A percentile compares a stretch with the other conserved stretches of the same genome.
Evolutionary conservation across 2,888 invertebrate genomes (phyloP).

Genomic region (Acronicta psi): DNA sequence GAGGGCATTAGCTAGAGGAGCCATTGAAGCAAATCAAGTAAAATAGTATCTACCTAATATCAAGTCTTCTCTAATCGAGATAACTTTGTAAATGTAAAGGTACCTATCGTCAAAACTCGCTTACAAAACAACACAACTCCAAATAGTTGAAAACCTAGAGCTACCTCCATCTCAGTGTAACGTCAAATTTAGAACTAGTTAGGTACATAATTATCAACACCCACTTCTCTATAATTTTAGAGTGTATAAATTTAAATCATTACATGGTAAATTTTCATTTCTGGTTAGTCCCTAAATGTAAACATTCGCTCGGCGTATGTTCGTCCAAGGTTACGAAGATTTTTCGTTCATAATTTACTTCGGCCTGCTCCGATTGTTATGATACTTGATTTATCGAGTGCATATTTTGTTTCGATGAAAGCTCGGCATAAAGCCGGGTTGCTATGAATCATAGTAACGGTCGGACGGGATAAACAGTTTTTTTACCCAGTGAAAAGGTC

Average conservation of each 20-base stretch:
- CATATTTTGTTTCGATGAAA: conserved; percentile 74
- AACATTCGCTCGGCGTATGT: conserved; percentile 58
- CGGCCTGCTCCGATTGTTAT: conserved; percentile 71
- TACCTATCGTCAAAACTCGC: too few species aligned
- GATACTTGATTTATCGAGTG: conserved; percentile 80
- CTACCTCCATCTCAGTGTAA: neutral
- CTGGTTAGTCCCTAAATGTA: conserved; percentile 59
- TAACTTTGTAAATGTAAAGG: too few species aligned
- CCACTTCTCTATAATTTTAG: conserved; percentile 31
- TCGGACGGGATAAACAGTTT: conserved; percentile 67
- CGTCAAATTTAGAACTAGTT: neutral
- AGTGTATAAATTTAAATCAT: conserved; percentile 55
- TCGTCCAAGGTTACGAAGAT: conserved; percentile 63
- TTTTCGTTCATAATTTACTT: conserved; percentile 71
- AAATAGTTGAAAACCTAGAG: neutral
- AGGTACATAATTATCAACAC: conserved; percentile 15
- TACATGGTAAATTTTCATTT: conserved; percentile 53
- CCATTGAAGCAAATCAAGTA: too few species aligned
- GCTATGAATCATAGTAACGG: conserved; percentile 77
- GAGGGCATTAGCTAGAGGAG: too few species aligned
- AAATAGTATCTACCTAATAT: too few species aligned
- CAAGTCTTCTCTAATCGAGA: too few species aligned
- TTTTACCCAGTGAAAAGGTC: conserved; percentile 64
- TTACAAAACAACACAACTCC: neutral
- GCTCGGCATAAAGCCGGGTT: conserved; percentile 63